Evolutionary conservation across 2,888 invertebrate genomes (phyloP).

Genomic region (Scaptomyza polygonia): DNA sequence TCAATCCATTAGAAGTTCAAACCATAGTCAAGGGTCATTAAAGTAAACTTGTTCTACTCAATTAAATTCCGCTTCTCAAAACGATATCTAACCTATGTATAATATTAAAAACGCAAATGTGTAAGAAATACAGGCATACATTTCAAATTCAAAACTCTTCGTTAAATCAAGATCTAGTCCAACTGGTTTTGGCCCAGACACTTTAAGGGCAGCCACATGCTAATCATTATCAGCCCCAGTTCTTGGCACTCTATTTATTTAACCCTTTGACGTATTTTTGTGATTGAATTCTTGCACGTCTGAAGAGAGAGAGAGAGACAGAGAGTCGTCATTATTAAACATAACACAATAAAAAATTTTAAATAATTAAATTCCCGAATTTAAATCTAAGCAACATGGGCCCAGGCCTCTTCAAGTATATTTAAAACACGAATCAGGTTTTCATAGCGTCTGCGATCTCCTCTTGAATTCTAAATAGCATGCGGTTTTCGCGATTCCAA

Average conservation of each 20-base stretch:
- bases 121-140: neutral
- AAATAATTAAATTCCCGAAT: slow-evolving; percentile 54
- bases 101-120: neutral
- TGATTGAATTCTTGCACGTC: slow-evolving; percentile 7
- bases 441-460: slow-evolving; percentile 27
- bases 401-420: slow-evolving; percentile 19
- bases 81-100: slow-evolving; percentile 24
- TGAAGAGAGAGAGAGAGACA: too few species aligned
- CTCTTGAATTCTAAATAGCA: slow-evolving; percentile 66
- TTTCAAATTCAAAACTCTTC: neutral
- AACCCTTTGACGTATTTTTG: neutral
- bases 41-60: slow-evolving; percentile 40
- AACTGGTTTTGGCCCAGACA: slow-evolving; percentile 18
- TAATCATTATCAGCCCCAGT: slow-evolving; percentile 1
- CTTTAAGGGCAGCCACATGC: slow-evolving; percentile 13
- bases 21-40: slow-evolving; percentile 12
- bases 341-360: slow-evolving; percentile 25
- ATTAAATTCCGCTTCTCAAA: slow-evolving; percentile 26
- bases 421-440: slow-evolving; percentile 71
- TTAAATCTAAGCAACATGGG: slow-evolving; percentile 26
- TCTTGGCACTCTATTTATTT: neutral
- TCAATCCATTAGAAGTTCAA: slow-evolving; percentile 23
- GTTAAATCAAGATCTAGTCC: slow-evolving; percentile 1
- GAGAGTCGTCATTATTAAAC: slow-evolving; percentile 45
- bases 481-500: slow-evolving; percentile 53